These are phyloP conservation scores for Agelastica alni DNA, from an alignment of 2,888 invertebrate species.

Conservation along the genomic window DNA sequence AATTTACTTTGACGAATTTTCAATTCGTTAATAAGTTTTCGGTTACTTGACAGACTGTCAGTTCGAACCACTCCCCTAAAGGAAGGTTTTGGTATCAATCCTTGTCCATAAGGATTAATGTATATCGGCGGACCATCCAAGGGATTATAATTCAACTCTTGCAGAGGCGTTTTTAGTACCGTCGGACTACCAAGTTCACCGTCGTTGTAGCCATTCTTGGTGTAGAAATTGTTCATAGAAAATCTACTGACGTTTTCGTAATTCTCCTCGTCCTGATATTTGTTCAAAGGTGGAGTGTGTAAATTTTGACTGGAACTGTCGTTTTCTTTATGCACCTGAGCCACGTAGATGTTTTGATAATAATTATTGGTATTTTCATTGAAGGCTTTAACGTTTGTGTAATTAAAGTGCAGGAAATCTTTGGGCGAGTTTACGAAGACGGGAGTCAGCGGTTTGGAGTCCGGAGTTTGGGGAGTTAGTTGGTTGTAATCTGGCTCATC, in stretches of 20 bases:
- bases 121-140: slow-evolving; percentile 29
- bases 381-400: slow-evolving; percentile 9
- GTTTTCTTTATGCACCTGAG: slow-evolving; percentile 18
- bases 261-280: slow-evolving; percentile 1
- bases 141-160: slow-evolving; percentile 21
- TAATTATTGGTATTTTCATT: slow-evolving; percentile 14
- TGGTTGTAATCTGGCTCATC: slow-evolving; percentile 6
- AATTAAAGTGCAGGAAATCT: slow-evolving; percentile 9
- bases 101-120: slow-evolving; percentile 14
- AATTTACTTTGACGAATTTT: slow-evolving; percentile 36
- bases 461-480: neutral
- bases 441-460: neutral
- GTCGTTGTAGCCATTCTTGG: neutral
- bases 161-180: slow-evolving; percentile 11
- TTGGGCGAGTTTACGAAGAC: neutral
- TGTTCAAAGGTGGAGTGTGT: neutral
- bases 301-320: neutral
- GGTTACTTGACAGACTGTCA: slow-evolving; percentile 41
- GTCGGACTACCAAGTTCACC: neutral
- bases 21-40: slow-evolving; percentile 41
- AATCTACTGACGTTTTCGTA: neutral
- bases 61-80: slow-evolving; percentile 25
- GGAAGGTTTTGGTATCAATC: slow-evolving; percentile 13
- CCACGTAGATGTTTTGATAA: slow-evolving; percentile 11
- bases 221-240: neutral